Percentiles rank a stretch among this genome's conserved stretches.
phyloP scores from a whole-genome alignment of 2,797 vertebrate species.

The Sebastes elongatus region DNA sequence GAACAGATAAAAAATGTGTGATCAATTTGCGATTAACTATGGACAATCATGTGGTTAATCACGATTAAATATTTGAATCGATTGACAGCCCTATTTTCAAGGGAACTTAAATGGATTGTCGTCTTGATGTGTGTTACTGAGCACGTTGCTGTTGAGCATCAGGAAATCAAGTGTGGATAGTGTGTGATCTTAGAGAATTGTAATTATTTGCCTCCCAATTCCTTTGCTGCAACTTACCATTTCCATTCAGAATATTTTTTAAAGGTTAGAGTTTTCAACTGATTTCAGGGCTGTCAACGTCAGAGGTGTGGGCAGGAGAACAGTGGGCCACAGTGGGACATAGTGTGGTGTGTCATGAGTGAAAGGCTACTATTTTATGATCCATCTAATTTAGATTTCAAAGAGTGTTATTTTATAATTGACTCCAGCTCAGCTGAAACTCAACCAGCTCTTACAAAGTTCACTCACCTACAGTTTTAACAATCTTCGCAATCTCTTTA shows the following conservation, averaged over 20 bases:
- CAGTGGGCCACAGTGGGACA: background rate
- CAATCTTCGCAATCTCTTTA: background rate
- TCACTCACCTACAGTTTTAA: background rate
- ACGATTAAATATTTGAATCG: background rate
- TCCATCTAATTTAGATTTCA: conserved; percentile 24
- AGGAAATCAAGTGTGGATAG: background rate
- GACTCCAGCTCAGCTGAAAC: background rate
- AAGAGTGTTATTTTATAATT: background rate
- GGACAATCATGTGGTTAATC: background rate
- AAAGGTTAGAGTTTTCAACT: background rate
- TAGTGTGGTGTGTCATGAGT: background rate
- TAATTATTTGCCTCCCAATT: background rate
- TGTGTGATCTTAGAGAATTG: background rate
- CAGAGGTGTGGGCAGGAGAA: background rate
- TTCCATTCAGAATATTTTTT: background rate
- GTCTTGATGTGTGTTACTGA: background rate
- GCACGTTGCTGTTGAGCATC: background rate
- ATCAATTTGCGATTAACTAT: background rate
- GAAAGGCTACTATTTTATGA: background rate
- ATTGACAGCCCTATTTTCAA: background rate
- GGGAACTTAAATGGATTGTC: background rate
- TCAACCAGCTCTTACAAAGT: background rate
- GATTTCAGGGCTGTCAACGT: background rate
- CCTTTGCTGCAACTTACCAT: background rate
- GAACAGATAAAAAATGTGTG: background rate